These are phyloP conservation scores for Apodemia duryi DNA, from an alignment of 2,888 invertebrate genomes.

Conservation along the genomic window DNA sequence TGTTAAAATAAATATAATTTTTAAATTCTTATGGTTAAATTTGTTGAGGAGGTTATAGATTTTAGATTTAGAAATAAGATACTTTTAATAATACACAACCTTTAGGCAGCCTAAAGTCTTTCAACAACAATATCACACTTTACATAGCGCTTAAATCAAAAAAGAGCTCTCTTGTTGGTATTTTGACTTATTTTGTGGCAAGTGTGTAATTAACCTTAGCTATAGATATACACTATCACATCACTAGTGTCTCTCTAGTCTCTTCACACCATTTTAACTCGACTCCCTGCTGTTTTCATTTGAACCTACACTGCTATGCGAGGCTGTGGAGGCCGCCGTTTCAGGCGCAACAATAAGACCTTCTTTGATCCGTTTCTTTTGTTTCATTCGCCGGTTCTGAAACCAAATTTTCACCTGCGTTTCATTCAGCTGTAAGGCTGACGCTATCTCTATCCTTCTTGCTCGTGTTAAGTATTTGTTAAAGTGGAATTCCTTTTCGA, in stretches of 20 bases:
- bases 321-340: conserved; percentile 67
- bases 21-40: too few relatives aligned
- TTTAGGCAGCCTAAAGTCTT: too few relatives aligned
- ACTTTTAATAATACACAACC: too few relatives aligned
- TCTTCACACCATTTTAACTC: conserved; percentile 52
- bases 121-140: neutral
- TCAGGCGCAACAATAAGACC: conserved; percentile 83
- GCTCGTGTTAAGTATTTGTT: conserved; percentile 99
- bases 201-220: conserved; percentile 17
- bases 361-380: conserved; percentile 97
- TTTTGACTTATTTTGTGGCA: conserved; percentile 18
- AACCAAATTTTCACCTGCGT: conserved; percentile 99
- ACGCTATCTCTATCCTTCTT: conserved; percentile 97
- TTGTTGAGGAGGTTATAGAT: too few relatives aligned
- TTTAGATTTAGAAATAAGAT: too few relatives aligned
- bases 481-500: conserved; percentile 99
- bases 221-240: conserved; percentile 13
- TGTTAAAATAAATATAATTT: too few relatives aligned
- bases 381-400: conserved; percentile 99
- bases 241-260: conserved; percentile 16
- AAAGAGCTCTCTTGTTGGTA: neutral
- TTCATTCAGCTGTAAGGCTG: conserved; percentile 96
- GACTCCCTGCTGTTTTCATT: conserved; percentile 88
- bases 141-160: neutral
- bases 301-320: conserved; percentile 68